phyloP scores from a whole-genome alignment of 2,113 vertebrate species.

The Hydropotes inermis region DNA sequence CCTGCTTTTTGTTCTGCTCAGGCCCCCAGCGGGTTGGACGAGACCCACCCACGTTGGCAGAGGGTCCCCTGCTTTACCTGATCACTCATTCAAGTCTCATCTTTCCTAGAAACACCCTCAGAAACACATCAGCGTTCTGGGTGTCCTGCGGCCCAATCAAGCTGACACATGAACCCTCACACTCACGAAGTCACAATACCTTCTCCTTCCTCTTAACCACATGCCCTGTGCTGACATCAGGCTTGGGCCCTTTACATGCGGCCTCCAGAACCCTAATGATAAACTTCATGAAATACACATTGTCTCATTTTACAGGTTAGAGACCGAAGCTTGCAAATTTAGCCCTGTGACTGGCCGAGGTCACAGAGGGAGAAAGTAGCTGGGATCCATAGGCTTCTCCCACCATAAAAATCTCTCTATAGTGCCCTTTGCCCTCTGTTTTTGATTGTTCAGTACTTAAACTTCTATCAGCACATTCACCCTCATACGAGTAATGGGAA shows the following conservation, averaged over 20 bases:
- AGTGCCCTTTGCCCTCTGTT: fast-evolving
- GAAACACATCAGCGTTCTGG: neutral
- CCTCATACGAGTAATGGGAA: neutral
- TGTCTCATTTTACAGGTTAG: neutral
- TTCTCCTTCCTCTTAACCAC: fast-evolving
- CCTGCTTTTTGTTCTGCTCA: neutral
- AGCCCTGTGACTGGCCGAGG: no score
- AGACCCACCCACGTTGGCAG: fast-evolving
- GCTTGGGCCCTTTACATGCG: no score
- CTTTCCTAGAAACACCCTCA: neutral
- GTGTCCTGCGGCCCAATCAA: neutral
- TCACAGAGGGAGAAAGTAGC: neutral
- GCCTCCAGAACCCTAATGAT: fast-evolving
- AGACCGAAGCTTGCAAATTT: neutral
- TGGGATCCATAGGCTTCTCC: neutral
- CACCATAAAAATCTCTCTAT: fast-evolving
- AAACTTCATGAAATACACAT: fast-evolving
- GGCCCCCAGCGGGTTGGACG: fast-evolving
- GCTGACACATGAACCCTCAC: neutral
- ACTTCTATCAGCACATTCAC: fast-evolving
- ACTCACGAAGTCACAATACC: fast-evolving
- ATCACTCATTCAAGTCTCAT: fast-evolving
- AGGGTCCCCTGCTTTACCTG: no score
- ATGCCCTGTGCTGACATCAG: fast-evolving
- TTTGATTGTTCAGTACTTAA: neutral